Evolutionary conservation across 2,113 vertebrate genomes (phyloP), one percentile per base, ranked within the genome.

Genomic region (Mastomys coucha): DNA sequence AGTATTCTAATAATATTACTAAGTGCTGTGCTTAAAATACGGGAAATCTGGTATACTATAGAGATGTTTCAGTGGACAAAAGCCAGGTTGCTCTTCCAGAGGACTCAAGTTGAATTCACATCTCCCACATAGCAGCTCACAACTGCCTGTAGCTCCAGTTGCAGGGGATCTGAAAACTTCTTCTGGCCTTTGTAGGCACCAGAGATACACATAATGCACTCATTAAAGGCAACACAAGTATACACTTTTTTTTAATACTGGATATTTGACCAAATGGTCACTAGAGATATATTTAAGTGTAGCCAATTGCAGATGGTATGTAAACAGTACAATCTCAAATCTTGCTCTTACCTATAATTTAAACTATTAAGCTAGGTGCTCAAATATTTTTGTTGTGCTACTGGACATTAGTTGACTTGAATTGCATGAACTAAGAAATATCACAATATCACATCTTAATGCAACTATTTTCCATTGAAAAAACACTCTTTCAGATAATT

Each of bases 361-460:
- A 87, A 94, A 95, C n/a, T 49, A 31, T 88, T 69, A 26, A 20
- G 42, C 45, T 70, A 81, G 93, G 60, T 84, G 86, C 89, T 95
- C 76, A 89, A 75, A 76, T 63, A 88, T 12, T 69, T 33, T 6
- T 16, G 13, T 81, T 49, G 45, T 78, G 70, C 75, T n/a, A 56
- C 22, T 31, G n/a, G 96, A 72, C 53, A 89, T 93, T 65, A 42
- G 31, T 3, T 96, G 72, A 60, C 77, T 96, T 81, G 76, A 58
- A 53, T 89, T 94, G 33, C 28, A 56, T 69, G n/a, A 72, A 39
- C 77, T 95, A 76, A 49, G 39, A 95, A 97, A 96, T 94, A 91
- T n/a, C n/a, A 95, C 70, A 93, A 51, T 72, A 63, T 49, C 45
- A 92, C 56, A 63, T 93, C 86, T 93, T 39, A 93, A 88, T 75